phyloP scores from a whole-genome alignment of 2,113 vertebrate species.

The Furnarius figulus region DNA sequence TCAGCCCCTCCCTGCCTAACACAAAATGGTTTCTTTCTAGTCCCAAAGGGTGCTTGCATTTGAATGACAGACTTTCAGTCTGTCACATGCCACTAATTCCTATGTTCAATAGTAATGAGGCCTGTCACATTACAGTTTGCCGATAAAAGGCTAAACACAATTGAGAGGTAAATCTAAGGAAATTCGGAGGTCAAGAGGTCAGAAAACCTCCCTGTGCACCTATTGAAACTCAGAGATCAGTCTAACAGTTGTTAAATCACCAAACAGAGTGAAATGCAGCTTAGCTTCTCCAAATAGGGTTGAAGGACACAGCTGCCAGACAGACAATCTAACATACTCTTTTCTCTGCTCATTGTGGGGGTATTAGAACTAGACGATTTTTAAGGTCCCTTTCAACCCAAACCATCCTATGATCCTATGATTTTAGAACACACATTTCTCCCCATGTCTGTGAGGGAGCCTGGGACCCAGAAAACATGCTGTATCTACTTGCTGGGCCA shows the following conservation, averaged over 20 bases:
- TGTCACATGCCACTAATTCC: neutral
- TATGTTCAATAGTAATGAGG: neutral
- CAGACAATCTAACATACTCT: neutral
- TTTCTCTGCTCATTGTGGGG: too few species aligned
- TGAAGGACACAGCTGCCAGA: neutral
- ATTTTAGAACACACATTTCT: neutral
- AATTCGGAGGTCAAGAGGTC: neutral
- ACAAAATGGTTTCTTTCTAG: neutral
- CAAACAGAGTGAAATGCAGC: neutral
- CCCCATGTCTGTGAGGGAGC: neutral
- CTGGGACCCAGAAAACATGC: neutral
- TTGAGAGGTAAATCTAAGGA: neutral
- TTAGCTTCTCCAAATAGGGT: neutral
- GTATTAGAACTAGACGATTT: neutral
- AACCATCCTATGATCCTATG: neutral
- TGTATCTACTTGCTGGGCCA: neutral
- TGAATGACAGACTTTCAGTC: neutral
- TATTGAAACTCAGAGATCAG: neutral
- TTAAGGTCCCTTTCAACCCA: neutral
- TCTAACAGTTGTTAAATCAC: neutral
- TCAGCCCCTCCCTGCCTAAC: rapidly evolving
- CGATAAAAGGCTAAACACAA: neutral
- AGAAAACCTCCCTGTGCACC: neutral
- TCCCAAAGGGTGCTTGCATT: neutral
- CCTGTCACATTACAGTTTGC: neutral